These are phyloP conservation scores for Villa cingulata DNA, from an alignment of 2,888 invertebrate genomes.

Conservation along the genomic window DNA sequence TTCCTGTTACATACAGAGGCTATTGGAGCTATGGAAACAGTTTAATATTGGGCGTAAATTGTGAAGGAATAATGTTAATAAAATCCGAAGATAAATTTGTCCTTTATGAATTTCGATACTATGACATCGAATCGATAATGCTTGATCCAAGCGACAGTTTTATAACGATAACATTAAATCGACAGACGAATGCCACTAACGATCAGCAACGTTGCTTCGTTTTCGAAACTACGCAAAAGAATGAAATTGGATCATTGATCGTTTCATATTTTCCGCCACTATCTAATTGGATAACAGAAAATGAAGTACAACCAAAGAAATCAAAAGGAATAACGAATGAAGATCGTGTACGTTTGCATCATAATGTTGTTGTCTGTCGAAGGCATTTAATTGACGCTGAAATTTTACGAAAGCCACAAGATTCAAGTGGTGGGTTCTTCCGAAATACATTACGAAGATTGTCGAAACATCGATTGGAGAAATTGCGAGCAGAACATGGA, in stretches of 20 bases:
- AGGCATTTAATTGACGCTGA: slow-evolving; percentile 72
- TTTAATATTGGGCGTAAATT: slow-evolving; percentile 72
- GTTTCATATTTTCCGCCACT: slow-evolving; percentile 80
- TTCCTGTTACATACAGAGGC: slow-evolving; percentile 82
- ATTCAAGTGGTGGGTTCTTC: slow-evolving; percentile 71
- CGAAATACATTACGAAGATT: slow-evolving; percentile 76
- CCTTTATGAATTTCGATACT: slow-evolving; percentile 78
- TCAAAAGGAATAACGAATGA: slow-evolving; percentile 67
- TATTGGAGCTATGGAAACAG: slow-evolving; percentile 75
- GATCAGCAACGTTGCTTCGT: slow-evolving; percentile 71
- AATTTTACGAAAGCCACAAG: slow-evolving; percentile 67
- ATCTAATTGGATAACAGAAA: slow-evolving; percentile 69
- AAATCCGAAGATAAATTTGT: slow-evolving; percentile 86
- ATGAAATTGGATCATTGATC: slow-evolving; percentile 83
- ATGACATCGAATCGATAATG: slow-evolving; percentile 79
- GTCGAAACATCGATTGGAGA: slow-evolving; percentile 73
- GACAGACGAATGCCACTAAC: slow-evolving; percentile 28
- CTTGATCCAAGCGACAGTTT: slow-evolving; percentile 87
- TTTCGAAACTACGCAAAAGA: slow-evolving; percentile 78
- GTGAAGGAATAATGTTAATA: slow-evolving; percentile 81
- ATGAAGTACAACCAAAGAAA: slow-evolving; percentile 47
- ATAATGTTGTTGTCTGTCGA: slow-evolving; percentile 72
- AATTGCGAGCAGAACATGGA: slow-evolving; percentile 53
- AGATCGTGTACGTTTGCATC: slow-evolving; percentile 75
- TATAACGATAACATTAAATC: slow-evolving; percentile 74